phyloP scores from a whole-genome alignment of 2,888 invertebrate genomes.

The Nomada fucata region DNA sequence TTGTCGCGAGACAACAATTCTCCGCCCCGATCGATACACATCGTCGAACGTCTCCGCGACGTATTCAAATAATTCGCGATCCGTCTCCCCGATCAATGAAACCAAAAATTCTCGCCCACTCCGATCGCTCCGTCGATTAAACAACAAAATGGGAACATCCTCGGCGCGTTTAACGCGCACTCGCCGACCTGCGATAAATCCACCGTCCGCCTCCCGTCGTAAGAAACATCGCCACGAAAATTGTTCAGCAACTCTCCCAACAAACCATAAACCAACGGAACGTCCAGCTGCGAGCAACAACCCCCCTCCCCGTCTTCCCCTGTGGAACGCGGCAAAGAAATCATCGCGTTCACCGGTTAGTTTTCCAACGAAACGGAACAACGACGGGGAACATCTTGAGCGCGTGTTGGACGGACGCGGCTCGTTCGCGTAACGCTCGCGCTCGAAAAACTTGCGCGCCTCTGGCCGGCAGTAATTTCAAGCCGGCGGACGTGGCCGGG shows the following conservation, averaged over 20 bases:
- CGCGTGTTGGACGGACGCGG: conserved; percentile 4
- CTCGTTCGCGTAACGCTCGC: conserved; percentile 43
- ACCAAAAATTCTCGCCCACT: too few species aligned
- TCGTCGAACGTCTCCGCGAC: too few species aligned
- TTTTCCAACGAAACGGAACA: conserved; percentile 45
- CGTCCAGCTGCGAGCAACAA: background rate
- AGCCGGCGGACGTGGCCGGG: conserved; percentile 15
- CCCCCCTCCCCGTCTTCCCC: background rate
- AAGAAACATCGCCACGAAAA: too few species aligned
- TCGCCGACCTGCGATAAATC: too few species aligned
- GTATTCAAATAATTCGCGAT: too few species aligned
- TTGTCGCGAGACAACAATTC: too few species aligned
- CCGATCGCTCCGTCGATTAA: too few species aligned
- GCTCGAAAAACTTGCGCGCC: conserved; percentile 53
- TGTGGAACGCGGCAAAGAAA: conserved; percentile 37
- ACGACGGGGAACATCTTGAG: conserved; percentile 1
- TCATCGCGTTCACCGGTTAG: conserved; percentile 1
- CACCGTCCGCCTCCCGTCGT: too few species aligned
- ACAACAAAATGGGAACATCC: too few species aligned
- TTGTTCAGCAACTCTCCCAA: background rate
- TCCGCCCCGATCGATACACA: too few species aligned
- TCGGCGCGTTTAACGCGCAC: too few species aligned
- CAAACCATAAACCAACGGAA: background rate
- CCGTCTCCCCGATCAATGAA: too few species aligned
- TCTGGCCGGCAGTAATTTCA: conserved; percentile 50